phyloP scores from a whole-genome alignment of 2,888 invertebrate genomes.

The Philonicus albiceps region DNA sequence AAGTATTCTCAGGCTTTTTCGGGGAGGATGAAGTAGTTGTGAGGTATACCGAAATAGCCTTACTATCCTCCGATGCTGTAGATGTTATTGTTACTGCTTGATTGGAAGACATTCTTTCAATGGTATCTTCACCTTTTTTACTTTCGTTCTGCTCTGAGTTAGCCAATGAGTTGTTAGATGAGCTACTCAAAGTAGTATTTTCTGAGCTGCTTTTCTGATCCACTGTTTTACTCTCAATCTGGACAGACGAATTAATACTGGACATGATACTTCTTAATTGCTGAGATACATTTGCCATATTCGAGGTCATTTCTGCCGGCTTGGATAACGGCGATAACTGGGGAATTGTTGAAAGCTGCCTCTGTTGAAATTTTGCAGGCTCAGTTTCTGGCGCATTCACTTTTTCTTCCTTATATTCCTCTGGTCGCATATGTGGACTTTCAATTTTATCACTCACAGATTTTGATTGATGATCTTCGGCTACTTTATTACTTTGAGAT shows the following conservation, averaged over 20 bases:
- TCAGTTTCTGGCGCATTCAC: not conserved
- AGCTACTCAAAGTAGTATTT: not conserved
- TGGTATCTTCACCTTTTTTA: not conserved
- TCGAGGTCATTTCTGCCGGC: conserved; percentile 75
- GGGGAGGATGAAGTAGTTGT: not conserved
- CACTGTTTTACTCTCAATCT: not conserved
- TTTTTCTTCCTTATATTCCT: not conserved
- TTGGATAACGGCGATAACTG: conserved; percentile 77
- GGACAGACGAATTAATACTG: conserved; percentile 59
- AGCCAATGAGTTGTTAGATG: not conserved
- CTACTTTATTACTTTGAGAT: not conserved
- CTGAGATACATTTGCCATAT: conserved; percentile 76
- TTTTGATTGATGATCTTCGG: not conserved
- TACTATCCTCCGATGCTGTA: not conserved
- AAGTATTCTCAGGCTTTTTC: not conserved
- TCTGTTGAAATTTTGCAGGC: conserved; percentile 34
- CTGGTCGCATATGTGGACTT: not conserved
- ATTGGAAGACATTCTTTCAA: not conserved
- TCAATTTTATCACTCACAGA: not conserved
- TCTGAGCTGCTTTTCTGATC: not conserved
- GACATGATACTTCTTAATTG: conserved; percentile 74
- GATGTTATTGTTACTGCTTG: not conserved
- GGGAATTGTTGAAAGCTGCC: conserved; percentile 68
- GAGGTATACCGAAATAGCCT: conserved; percentile 3
- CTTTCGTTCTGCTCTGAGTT: not conserved